Evolutionary conservation across 2,113 vertebrate genomes (phyloP).

Genomic region (Hyperoodon ampullatus): DNA sequence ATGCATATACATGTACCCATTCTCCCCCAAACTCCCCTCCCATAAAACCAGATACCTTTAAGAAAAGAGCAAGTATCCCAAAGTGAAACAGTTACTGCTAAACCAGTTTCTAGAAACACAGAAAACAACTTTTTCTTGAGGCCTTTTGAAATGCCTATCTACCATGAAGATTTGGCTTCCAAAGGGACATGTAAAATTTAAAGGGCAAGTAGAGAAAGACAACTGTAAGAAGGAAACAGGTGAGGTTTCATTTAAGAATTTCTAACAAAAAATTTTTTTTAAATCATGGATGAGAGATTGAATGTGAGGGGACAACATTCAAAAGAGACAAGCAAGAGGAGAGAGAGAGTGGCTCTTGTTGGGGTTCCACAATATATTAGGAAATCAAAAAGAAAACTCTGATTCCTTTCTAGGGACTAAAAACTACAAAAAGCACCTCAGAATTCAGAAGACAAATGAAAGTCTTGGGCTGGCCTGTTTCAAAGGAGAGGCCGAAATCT

Average conservation of each 20-base stretch:
- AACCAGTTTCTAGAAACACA: conserved; percentile 3
- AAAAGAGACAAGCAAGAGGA: neutral
- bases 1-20: no score
- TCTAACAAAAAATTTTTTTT: neutral
- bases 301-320: neutral
- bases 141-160: neutral
- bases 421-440: neutral
- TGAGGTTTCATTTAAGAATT: conserved; percentile 24
- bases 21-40: no score
- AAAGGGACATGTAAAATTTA: neutral
- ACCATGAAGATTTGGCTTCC: neutral
- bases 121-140: neutral
- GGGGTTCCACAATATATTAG: neutral
- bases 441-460: neutral
- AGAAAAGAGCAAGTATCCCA: neutral
- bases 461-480: neutral
- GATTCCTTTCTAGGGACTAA: neutral
- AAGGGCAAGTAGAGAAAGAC: neutral
- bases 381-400: neutral
- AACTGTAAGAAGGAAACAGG: neutral
- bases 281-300: neutral
- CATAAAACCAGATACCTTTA: neutral
- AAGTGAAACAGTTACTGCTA: conserved; percentile 16
- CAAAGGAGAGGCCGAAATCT: neutral
- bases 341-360: neutral